Percentiles rank a stretch among this genome's conserved stretches.
Evolutionary conservation across 2,888 invertebrate genomes (phyloP).

Genomic region (Diachrysia chrysitis): DNA sequence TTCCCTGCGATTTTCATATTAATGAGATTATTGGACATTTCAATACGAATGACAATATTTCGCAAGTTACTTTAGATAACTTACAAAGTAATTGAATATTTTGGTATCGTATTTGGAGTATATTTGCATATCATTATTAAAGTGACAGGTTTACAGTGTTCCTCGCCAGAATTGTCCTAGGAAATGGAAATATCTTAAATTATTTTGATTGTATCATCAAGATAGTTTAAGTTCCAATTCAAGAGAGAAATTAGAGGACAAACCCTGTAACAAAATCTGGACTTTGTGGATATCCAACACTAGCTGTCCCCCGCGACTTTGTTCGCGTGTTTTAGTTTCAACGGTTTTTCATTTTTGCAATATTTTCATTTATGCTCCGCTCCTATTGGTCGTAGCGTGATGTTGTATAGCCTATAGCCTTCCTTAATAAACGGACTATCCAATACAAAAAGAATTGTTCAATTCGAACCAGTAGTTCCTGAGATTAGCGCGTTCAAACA

Average conservation of each 20-base stretch:
- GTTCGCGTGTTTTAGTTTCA: too few relatives aligned
- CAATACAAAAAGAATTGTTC: too few relatives aligned
- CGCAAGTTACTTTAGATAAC: not conserved
- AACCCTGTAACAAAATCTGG: not conserved
- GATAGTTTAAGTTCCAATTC: not conserved
- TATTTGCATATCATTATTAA: not conserved
- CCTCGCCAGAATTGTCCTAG: not conserved
- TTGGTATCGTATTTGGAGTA: not conserved
- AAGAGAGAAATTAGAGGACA: not conserved
- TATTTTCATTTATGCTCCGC: too few relatives aligned
- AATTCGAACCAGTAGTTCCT: too few relatives aligned
- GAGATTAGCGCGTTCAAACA: too few relatives aligned
- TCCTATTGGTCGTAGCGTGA: too few relatives aligned
- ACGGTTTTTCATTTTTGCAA: too few relatives aligned
- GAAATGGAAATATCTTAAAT: not conserved
- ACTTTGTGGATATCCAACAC: not conserved
- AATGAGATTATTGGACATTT: not conserved
- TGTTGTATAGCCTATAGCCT: too few relatives aligned
- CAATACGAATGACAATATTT: not conserved
- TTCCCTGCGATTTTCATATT: conserved; percentile 2
- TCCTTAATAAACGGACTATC: too few relatives aligned
- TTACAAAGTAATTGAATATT: not conserved
- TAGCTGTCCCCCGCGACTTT: too few relatives aligned
- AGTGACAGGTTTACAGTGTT: not conserved
- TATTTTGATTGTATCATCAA: conserved; percentile 1